Evolutionary conservation across 2,797 vertebrate species (phyloP).

Genomic region (Dendrocincla fuliginosa): DNA sequence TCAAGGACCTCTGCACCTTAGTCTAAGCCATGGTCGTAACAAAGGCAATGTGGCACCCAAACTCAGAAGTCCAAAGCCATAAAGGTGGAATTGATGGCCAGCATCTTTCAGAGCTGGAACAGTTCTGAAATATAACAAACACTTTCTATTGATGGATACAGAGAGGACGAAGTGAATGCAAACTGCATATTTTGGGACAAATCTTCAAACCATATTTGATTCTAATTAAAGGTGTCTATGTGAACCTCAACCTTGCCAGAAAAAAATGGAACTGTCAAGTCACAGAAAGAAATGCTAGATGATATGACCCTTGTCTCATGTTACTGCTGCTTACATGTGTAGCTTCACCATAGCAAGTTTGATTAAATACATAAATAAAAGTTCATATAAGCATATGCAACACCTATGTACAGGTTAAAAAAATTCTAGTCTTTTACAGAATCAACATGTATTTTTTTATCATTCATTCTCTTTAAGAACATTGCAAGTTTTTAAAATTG

Average conservation of each 20-base stretch:
- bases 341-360: background rate
- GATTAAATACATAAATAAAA: background rate
- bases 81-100: background rate
- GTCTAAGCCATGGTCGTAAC: background rate
- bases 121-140: background rate
- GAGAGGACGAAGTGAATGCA: background rate
- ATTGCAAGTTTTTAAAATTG: background rate
- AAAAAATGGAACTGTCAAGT: slow-evolving; percentile 39
- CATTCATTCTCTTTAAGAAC: background rate
- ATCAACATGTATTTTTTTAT: background rate
- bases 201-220: background rate
- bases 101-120: background rate
- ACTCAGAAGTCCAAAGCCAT: background rate
- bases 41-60: fast-evolving
- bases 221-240: slow-evolving; percentile 34
- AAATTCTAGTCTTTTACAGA: background rate
- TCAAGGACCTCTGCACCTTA: background rate
- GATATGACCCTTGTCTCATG: background rate
- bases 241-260: background rate
- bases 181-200: background rate
- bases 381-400: background rate
- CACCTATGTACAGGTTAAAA: background rate
- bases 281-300: background rate
- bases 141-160: background rate
- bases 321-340: background rate